These are phyloP conservation scores for Sterna hirundo DNA, from an alignment of 2,113 vertebrate species.

Conservation along the genomic window DNA sequence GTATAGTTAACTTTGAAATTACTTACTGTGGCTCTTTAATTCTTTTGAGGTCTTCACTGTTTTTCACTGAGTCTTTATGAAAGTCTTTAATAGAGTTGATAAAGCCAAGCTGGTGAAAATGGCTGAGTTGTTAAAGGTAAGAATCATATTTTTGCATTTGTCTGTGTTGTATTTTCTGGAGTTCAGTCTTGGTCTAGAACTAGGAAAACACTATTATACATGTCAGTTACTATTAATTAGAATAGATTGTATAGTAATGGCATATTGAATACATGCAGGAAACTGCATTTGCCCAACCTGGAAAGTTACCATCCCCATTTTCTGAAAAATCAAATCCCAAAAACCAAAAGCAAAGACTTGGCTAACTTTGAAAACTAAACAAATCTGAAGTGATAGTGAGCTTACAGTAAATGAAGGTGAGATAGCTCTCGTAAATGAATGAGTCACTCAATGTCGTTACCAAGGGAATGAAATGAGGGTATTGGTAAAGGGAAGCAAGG, in stretches of 20 bases:
- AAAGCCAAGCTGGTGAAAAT: not conserved
- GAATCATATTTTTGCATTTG: not conserved
- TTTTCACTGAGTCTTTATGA: not conserved
- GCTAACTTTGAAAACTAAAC: not conserved
- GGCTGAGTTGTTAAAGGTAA: not conserved
- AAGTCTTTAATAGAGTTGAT: not conserved
- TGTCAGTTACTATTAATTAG: not conserved
- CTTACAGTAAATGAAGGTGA: not conserved
- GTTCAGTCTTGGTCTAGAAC: not conserved
- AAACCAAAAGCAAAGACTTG: not conserved
- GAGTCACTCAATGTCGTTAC: not conserved
- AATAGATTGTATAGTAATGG: not conserved
- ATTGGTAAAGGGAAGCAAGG: not conserved
- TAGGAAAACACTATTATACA: not conserved
- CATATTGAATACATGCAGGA: not conserved
- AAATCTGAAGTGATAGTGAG: not conserved
- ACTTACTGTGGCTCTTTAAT: not conserved
- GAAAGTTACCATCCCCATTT: not conserved
- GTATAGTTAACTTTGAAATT: not conserved
- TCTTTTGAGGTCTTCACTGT: not conserved
- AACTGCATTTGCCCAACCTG: not conserved
- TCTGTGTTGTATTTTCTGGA: not conserved
- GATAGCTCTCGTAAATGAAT: not conserved
- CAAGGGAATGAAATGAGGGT: not conserved
- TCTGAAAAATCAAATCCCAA: not conserved